phyloP scores from a whole-genome alignment of 2,797 vertebrate genomes.

The Macrochelys suwanniensis region DNA sequence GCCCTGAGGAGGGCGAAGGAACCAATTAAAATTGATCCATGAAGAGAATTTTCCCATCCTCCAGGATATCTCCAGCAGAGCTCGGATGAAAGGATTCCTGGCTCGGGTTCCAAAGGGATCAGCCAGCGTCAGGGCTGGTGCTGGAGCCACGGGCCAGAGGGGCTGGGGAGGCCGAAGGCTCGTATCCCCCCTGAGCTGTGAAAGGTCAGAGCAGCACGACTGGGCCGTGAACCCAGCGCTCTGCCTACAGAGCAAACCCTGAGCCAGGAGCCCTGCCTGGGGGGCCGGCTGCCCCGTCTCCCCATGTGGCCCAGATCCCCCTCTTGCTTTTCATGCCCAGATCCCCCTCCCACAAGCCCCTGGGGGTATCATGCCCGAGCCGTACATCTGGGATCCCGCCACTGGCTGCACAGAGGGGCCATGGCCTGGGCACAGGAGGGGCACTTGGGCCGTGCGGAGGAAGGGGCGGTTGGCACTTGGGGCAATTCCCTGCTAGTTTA shows the following conservation, averaged over 20 bases:
- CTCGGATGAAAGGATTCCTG: background rate
- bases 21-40: background rate
- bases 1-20: background rate
- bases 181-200: background rate
- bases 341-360: background rate
- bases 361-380: background rate
- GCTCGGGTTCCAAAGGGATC: conserved; percentile 54
- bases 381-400: accelerated
- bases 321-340: background rate
- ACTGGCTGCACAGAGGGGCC: background rate
- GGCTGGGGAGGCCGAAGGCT: background rate
- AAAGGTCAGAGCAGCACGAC: background rate
- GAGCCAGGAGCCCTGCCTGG: background rate
- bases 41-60: conserved; percentile 48
- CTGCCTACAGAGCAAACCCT: background rate
- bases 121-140: background rate
- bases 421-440: background rate
- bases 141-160: background rate
- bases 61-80: conserved; percentile 65
- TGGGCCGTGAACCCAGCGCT: background rate
- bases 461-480: background rate
- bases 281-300: background rate
- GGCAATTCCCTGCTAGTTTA: background rate
- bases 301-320: too few species aligned
- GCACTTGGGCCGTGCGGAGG: background rate